Percentiles rank a stretch among this genome's conserved stretches.
phyloP scores from a whole-genome alignment of 2,888 invertebrate genomes.

The Lymantria dispar region DNA sequence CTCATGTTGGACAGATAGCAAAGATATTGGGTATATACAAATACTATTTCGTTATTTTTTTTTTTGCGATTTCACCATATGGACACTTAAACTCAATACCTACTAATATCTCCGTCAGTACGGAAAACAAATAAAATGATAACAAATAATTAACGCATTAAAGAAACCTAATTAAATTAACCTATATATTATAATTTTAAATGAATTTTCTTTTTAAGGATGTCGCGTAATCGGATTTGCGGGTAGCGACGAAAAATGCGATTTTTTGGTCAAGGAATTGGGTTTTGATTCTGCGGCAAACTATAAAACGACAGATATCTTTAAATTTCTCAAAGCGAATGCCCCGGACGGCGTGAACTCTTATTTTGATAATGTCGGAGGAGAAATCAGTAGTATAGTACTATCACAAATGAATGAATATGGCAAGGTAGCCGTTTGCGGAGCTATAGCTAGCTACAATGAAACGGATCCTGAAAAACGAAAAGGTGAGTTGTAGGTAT shows the following conservation, averaged over 20 bases:
- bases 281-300: conserved; percentile 87
- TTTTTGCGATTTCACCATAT: no score
- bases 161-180: no score
- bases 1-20: conserved; percentile 88
- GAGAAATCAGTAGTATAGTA: conserved; percentile 83
- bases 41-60: no score
- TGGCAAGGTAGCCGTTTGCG: conserved; percentile 85
- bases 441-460: conserved; percentile 85
- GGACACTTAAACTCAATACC: no score
- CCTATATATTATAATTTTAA: background rate
- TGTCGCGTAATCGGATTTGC: conserved; percentile 87
- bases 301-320: conserved; percentile 85
- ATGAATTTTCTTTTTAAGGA: conserved; percentile 48
- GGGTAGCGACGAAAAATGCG: conserved; percentile 87
- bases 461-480: conserved; percentile 68
- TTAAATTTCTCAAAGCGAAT: conserved; percentile 77
- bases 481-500: conserved; percentile 49
- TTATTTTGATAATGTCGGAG: conserved; percentile 91
- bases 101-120: no score
- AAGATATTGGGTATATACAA: conserved; percentile 81
- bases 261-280: conserved; percentile 84
- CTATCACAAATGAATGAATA: conserved; percentile 83
- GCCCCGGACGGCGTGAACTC: conserved; percentile 89
- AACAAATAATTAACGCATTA: no score
- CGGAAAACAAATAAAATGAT: no score